Conservation (phyloP, 2,888 invertebrate species). For the Eulithis testata region DNA sequence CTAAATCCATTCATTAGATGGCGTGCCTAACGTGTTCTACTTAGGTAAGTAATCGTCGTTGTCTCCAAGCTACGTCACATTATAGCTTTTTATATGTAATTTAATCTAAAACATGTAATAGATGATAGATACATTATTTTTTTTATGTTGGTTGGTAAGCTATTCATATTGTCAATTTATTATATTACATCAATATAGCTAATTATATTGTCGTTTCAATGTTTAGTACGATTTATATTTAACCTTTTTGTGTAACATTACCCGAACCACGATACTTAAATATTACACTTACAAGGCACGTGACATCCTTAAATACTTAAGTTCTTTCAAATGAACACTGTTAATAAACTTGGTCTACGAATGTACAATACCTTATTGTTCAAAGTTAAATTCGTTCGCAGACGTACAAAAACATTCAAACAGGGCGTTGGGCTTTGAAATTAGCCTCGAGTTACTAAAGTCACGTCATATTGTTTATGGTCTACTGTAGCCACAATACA, state of each 20-base stretch:
- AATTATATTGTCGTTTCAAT: no score
- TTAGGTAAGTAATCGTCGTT: constrained; percentile 1
- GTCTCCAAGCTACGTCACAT: constrained; percentile 12
- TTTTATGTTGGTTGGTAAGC: no score
- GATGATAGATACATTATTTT: no score
- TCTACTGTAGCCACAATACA: constrained; percentile 8
- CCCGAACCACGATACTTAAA: no score
- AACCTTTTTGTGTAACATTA: no score
- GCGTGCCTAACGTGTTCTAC: constrained; percentile 7
- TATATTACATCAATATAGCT: no score
- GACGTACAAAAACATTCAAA: constrained; percentile 30
- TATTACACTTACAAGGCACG: no score
- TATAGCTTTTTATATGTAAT: background rate
- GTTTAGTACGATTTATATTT: no score
- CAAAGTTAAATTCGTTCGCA: constrained; percentile 34
- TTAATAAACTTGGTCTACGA: constrained; percentile 6
- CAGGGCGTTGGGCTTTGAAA: constrained; percentile 22
- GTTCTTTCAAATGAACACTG: constrained; percentile 6
- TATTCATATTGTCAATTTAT: no score
- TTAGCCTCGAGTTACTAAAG: constrained; percentile 25
- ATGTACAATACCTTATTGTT: constrained; percentile 32
- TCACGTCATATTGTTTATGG: constrained; percentile 29
- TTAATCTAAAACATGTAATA: background rate
- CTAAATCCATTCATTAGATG: constrained; percentile 24
- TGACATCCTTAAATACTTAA: background rate